Evolutionary conservation across 1,140 invertebrate species (phyloP), one percentile per base, ranked within the genome.

Genomic region (Melitaea cinxia): DNA sequence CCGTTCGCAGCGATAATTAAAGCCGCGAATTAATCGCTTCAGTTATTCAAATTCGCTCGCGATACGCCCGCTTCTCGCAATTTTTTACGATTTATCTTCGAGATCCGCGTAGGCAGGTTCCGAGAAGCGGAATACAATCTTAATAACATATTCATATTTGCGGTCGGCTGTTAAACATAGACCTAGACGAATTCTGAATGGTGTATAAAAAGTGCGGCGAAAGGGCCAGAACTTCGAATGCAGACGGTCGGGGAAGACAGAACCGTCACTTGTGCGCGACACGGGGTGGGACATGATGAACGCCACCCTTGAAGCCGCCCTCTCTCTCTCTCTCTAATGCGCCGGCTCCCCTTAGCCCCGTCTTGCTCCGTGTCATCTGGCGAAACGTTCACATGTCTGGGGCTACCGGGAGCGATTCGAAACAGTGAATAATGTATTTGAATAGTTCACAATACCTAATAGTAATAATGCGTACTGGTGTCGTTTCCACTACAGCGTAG

Each of bases 351-450:
- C 30, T 65, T 81, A 67, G 45, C 52, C 30, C 80, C 53, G 19
- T 85, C 83, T 58, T 73, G 42, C 61, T 72, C 72, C 42, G 72
- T 78, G 84, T 87, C 87, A 88, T 89, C 84, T 88, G 85, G 85
- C 85, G 70, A 78, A 73, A 76, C 83, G 72, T 73, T 85, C 81
- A 83, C 77, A 78, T 76, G 74, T 76, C 78, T 82, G 70, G 77
- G 83, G 82, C 71, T 70, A 87, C 85, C 85, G 86, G 82, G 79
- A 84, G 75, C 83, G 84, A 89, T 83, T 88, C 81, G 85, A 83
- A 85, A 88, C 85, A 83, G 84, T 87, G 85, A 85, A 85, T 89
- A 88, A 87, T 86, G 78, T 85, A 82, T 86, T 80, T 75, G 75
- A 82, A 85, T 80, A 70, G 80, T 78, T 77, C 72, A 84, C 75